Evolutionary conservation across 2,113 vertebrate genomes (phyloP).

Genomic region (Dryoscopus gambensis): DNA sequence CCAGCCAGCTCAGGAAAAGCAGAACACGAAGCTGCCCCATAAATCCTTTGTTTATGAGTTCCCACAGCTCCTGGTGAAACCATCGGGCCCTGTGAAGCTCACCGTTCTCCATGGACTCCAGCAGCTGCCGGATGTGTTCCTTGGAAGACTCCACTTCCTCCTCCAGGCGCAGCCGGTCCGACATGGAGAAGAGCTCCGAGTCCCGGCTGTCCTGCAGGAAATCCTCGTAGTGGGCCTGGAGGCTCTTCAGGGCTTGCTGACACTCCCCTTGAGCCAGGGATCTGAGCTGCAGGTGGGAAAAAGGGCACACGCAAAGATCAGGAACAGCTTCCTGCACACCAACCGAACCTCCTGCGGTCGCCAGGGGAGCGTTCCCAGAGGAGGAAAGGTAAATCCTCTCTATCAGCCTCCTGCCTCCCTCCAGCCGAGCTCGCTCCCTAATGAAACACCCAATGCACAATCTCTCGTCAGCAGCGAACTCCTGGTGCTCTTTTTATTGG

Average conservation of each 20-base stretch:
- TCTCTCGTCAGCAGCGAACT: neutral
- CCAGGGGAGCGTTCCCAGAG: neutral
- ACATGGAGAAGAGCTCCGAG: constrained; percentile 83
- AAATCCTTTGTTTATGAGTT: constrained; percentile 4
- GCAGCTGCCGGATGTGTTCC: constrained; percentile 82
- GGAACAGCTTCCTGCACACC: neutral
- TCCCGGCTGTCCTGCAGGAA: constrained; percentile 90
- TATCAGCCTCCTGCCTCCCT: neutral
- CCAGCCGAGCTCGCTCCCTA: neutral
- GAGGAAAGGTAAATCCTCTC: neutral
- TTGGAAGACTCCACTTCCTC: constrained; percentile 83
- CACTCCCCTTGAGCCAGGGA: constrained; percentile 79
- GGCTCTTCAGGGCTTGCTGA: constrained; percentile 81
- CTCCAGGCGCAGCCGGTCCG: constrained; percentile 83
- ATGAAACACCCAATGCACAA: accelerated
- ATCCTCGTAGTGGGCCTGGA: constrained; percentile 86
- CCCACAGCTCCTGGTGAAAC: neutral
- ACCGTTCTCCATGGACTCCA: constrained; percentile 91
- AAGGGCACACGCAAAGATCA: neutral
- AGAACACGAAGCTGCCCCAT: neutral
- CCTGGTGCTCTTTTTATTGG: neutral
- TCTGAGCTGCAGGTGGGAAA: constrained; percentile 75
- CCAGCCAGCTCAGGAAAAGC: neutral
- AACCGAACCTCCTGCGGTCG: accelerated
- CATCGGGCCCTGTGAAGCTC: constrained; percentile 26